Base-by-base conservation (phyloP, 2,888 invertebrate genomes). In the Hofmannophila pseudospretella region DNA sequence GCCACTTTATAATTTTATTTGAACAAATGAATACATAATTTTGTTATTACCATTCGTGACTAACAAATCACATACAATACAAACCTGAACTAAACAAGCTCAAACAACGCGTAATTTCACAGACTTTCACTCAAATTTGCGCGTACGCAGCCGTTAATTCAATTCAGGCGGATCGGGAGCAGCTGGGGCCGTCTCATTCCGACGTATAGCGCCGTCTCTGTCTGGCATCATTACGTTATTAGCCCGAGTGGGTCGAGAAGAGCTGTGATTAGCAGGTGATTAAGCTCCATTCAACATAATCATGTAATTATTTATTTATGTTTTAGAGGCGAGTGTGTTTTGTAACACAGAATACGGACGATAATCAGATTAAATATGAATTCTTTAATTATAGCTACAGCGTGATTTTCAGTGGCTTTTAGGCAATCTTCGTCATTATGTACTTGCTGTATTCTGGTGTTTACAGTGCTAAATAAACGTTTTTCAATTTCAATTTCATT, bases 231-330 rank as follows among this genome's bases (percentile, higher is more conserved):
- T 82, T 81, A 82, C 72, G 79, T 80, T 74, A 84, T 82, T 80
- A 84, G 67, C 51, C 52, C 45, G 51, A 58, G 60, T 59, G 62
- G 60, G 61, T 61, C 68, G 66, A 67, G 71, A 72, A 78, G 72
- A 73, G 66, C 75, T 65, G 76, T 84, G 80, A 84, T 84, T 82
- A 84, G 80, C 81, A 68, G 67, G 67, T 80, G 78, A 84, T 84
- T 84, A 84, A 73, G 79, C 68, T 65, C 71, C 80, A 81, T 84
- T 81, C 82, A 77, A 75, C 70, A 73, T 82, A 81, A 82, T 82
- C 81, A 76, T 75, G 78, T 78, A 78, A 81, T 84, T 82, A 82
- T 84, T 84, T 84, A 84, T 84, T 82, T 82, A 77, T 82, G 80
- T 80, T 82, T 75, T 76, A 73, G 67, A 74, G 60, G 53, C 70